phyloP scores from a whole-genome alignment of 2,113 vertebrate genomes.

The Sinocyclocheilus maitianheensis region DNA sequence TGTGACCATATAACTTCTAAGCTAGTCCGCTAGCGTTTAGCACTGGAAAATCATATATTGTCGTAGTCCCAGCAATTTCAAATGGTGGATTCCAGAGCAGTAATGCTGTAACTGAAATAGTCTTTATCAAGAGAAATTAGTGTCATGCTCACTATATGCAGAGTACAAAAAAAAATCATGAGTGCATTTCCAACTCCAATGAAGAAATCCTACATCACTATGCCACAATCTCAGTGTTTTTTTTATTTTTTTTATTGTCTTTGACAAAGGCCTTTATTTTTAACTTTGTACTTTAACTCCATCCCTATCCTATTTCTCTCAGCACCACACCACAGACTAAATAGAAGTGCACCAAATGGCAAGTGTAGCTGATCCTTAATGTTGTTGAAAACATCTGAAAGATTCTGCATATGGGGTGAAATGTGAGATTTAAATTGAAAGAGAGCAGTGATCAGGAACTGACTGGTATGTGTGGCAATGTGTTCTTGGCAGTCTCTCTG shows the following conservation, averaged over 20 bases:
- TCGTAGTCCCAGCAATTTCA: neutral
- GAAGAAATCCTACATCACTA: neutral
- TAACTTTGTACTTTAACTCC: neutral
- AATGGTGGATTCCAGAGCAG: constrained; percentile 17
- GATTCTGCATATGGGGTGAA: constrained; percentile 33
- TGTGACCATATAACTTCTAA: neutral
- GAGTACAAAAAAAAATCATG: neutral
- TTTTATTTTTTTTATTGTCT: neutral
- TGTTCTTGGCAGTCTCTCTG: constrained; percentile 88
- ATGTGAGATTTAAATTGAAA: neutral
- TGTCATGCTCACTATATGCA: constrained; percentile 2
- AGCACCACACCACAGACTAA: neutral
- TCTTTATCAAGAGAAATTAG: neutral
- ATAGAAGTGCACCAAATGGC: neutral
- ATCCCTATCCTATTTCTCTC: neutral
- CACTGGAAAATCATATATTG: neutral
- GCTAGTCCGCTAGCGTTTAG: neutral
- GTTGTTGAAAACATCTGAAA: constrained; percentile 29
- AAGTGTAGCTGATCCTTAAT: constrained; percentile 23
- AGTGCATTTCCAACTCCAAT: constrained; percentile 4
- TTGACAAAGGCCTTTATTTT: neutral
- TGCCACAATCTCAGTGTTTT: constrained; percentile 2
- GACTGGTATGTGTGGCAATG: constrained; percentile 95
- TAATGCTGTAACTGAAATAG: neutral
- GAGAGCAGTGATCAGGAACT: constrained; percentile 34